Conservation (phyloP, 2,113 vertebrate genomes). For the Crypturellus undulatus region DNA sequence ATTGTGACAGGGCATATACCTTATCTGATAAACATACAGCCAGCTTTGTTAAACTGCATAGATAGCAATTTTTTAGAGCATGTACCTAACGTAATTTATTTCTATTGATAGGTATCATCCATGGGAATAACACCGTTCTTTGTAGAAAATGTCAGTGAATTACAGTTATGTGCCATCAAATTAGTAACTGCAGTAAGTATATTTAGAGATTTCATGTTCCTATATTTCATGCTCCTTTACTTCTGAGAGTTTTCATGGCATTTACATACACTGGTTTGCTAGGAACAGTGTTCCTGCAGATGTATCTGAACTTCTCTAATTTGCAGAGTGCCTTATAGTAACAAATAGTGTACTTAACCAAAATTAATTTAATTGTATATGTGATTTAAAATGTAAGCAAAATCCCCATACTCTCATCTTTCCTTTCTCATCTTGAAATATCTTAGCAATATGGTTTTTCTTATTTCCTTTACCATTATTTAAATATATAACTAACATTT, state of each 20-base stretch:
- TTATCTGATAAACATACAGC: background rate
- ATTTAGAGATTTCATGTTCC: background rate
- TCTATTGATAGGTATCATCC: conserved; percentile 88
- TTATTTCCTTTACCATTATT: background rate
- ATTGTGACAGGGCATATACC: background rate
- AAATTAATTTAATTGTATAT: too few species aligned
- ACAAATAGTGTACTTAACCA: background rate
- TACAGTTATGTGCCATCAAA: conserved; percentile 98
- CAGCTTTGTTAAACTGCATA: background rate
- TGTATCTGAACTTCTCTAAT: background rate
- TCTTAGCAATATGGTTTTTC: background rate
- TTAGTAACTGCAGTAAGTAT: conserved; percentile 95
- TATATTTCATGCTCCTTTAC: background rate
- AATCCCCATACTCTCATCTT: background rate
- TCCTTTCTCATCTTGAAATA: background rate
- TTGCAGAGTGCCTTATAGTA: background rate
- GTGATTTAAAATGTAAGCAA: background rate
- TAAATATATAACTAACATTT: background rate
- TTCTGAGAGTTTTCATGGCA: background rate
- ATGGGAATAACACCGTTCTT: conserved; percentile 99
- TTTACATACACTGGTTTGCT: background rate
- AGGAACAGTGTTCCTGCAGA: background rate
- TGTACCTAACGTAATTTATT: background rate
- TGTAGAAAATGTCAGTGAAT: conserved; percentile 98
- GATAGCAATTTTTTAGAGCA: background rate